Evolutionary conservation across 2,888 invertebrate genomes (phyloP).

Genomic region (Platycheirus albimanus): DNA sequence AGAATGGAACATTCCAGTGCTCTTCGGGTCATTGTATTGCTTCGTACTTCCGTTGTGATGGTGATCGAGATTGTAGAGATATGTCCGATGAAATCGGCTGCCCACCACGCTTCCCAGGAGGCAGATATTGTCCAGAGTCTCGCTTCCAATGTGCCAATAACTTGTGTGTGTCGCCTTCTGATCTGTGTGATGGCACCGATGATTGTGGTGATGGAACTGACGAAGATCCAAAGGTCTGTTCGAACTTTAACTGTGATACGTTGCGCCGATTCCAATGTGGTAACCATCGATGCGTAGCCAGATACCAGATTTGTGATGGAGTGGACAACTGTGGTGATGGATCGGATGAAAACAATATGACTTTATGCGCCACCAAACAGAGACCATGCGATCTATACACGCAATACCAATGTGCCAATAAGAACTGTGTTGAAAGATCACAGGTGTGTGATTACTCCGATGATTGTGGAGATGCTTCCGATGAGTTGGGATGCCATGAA

Average conservation of each 20-base stretch:
- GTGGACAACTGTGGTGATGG: slow-evolving; percentile 97
- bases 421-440: slow-evolving; percentile 90
- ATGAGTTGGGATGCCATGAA: slow-evolving; percentile 94
- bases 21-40: slow-evolving; percentile 96
- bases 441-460: slow-evolving; percentile 94
- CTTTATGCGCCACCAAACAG: slow-evolving; percentile 90
- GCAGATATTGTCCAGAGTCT: slow-evolving; percentile 93
- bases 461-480: slow-evolving; percentile 95
- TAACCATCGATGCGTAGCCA: slow-evolving; percentile 93
- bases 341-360: slow-evolving; percentile 97
- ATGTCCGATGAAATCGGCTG: slow-evolving; percentile 95
- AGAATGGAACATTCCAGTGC: slow-evolving; percentile 96
- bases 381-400: slow-evolving; percentile 89
- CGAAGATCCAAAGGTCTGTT: slow-evolving; percentile 91
- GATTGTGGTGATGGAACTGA: slow-evolving; percentile 97
- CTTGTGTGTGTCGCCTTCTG: slow-evolving; percentile 93
- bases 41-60: slow-evolving; percentile 93
- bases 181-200: slow-evolving; percentile 96
- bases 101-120: slow-evolving; percentile 93
- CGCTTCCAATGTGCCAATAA: slow-evolving; percentile 96
- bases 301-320: slow-evolving; percentile 94
- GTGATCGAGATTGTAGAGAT: slow-evolving; percentile 94
- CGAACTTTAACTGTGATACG: slow-evolving; percentile 93
- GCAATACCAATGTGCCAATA: slow-evolving; percentile 95
- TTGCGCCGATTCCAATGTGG: slow-evolving; percentile 93